Conservation (phyloP, 2,797 vertebrate species). For the Chromobotia macracanthus region DNA sequence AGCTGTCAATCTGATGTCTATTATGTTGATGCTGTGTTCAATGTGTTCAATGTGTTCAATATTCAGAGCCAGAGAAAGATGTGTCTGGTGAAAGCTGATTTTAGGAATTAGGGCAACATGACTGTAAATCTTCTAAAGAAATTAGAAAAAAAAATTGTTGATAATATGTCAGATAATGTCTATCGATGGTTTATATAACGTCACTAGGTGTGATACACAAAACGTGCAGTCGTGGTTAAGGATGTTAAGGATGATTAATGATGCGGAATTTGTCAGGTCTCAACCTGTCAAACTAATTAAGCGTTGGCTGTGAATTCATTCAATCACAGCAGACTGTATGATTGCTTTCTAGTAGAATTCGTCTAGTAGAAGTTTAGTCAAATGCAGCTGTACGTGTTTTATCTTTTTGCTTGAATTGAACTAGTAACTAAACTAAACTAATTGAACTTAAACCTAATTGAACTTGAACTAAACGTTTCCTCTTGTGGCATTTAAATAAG, state of each 20-base stretch:
- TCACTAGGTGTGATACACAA: conserved; percentile 2
- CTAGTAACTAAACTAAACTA: no score
- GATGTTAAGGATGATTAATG: neutral
- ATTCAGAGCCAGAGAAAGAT: no score
- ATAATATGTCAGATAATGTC: neutral
- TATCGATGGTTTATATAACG: neutral
- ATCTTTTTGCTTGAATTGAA: neutral
- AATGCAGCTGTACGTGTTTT: neutral
- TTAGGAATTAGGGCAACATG: neutral
- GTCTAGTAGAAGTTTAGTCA: neutral
- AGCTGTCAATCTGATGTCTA: no score
- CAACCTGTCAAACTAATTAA: neutral
- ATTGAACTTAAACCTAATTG: no score
- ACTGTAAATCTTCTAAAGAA: neutral
- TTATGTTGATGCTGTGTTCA: neutral
- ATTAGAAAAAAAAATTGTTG: no score
- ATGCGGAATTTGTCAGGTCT: neutral
- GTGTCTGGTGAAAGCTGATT: neutral
- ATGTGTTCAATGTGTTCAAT: neutral
- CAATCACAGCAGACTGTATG: neutral
- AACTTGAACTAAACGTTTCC: neutral
- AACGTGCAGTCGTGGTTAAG: neutral
- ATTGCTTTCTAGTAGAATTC: neutral
- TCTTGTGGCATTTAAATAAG: neutral
- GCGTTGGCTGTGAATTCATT: neutral